These are phyloP conservation scores for Holcopasites calliopsidis DNA, from an alignment of 1,140 invertebrate genomes.

Conservation along the genomic window DNA sequence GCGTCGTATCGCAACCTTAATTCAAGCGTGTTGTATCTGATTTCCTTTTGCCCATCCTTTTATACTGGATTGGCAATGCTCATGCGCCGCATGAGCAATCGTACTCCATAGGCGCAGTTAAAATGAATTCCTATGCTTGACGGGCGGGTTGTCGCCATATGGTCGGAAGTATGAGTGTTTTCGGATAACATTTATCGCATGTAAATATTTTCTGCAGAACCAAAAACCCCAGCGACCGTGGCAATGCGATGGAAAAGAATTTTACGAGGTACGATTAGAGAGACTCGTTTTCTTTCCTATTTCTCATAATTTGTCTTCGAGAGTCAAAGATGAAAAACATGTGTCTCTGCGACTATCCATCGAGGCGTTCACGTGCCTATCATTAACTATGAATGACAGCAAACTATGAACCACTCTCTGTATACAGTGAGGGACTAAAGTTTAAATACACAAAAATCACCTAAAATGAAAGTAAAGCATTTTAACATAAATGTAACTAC, in stretches of 20 bases:
- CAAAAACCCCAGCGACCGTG: conserved; percentile 5
- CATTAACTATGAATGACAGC: neutral
- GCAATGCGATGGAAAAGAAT: conserved; percentile 41
- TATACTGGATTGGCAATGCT: conserved; percentile 32
- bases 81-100: conserved; percentile 44
- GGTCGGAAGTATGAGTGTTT: conserved; percentile 50
- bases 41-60: conserved; percentile 45
- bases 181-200: conserved; percentile 56
- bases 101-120: conserved; percentile 43
- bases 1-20: conserved; percentile 14
- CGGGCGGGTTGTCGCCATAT: conserved; percentile 40
- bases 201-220: conserved; percentile 60
- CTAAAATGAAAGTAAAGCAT: too few species aligned
- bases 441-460: too few species aligned
- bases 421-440: neutral
- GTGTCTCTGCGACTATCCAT: neutral
- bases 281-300: neutral
- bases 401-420: neutral
- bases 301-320: neutral
- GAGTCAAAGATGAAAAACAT: neutral
- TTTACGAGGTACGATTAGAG: conserved; percentile 27
- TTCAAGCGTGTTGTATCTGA: conserved; percentile 30
- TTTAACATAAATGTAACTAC: too few species aligned
- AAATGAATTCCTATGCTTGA: conserved; percentile 50
- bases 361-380: neutral